A percentile compares a stretch with the other conserved stretches of the same genome.
phyloP scores from a whole-genome alignment of 2,113 vertebrate species.

The Cynopterus brachyotis region DNA sequence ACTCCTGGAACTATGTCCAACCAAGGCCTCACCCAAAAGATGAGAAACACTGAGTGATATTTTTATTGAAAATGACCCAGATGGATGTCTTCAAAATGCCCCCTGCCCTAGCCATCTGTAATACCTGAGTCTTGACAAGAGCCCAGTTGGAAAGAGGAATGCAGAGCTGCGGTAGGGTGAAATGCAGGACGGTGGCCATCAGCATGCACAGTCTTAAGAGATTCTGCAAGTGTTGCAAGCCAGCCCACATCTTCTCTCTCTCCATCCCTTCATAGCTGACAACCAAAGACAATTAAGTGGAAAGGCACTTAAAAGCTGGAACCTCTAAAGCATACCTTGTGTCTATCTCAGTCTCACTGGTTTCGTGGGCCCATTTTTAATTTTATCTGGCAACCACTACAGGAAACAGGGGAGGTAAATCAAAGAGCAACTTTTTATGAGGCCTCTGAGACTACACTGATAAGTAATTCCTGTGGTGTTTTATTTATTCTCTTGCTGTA shows the following conservation, averaged over 20 bases:
- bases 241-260: neutral
- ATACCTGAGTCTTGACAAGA: neutral
- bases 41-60: neutral
- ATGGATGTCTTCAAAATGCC: neutral
- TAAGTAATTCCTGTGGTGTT: constrained; percentile 64
- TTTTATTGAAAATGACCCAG: neutral
- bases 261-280: constrained; percentile 18
- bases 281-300: constrained; percentile 52
- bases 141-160: neutral
- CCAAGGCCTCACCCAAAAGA: neutral
- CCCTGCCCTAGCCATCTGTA: neutral
- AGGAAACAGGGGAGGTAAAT: constrained; percentile 60
- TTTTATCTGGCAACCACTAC: constrained; percentile 63
- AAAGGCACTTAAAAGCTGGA: neutral
- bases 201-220: neutral
- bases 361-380: constrained; percentile 74
- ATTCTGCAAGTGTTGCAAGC: neutral
- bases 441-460: constrained; percentile 47
- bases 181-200: neutral
- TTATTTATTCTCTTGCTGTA: constrained; percentile 70
- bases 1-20: neutral
- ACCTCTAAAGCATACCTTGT: constrained; percentile 63
- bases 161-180: neutral
- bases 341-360: constrained; percentile 35
- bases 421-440: constrained; percentile 70